Conservation (phyloP, 2,797 vertebrate species). For the Pteronotus mesoamericanus region DNA sequence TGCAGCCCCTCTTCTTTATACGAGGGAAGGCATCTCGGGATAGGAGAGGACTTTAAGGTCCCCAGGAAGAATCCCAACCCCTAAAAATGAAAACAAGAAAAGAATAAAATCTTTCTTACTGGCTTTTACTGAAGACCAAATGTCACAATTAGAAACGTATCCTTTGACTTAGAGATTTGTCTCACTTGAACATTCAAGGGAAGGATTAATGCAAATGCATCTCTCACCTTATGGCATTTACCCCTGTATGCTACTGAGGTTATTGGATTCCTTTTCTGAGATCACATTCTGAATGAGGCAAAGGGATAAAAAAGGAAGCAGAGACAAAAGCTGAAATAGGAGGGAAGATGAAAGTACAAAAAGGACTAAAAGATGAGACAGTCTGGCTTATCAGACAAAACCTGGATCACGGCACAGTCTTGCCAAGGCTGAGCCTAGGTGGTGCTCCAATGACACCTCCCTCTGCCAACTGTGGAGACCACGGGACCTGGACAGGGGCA, state of each 20-base stretch:
- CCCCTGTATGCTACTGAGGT: neutral
- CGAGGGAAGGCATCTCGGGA: neutral
- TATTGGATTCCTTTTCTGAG: neutral
- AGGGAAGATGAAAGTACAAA: neutral
- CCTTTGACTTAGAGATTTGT: neutral
- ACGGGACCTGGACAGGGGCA: neutral
- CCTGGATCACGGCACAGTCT: neutral
- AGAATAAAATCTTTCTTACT: neutral
- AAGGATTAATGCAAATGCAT: neutral
- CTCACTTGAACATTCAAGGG: slow-evolving; percentile 28
- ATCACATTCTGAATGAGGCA: neutral
- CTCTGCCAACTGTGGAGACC: neutral
- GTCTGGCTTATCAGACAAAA: neutral
- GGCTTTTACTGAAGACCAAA: neutral
- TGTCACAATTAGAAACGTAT: neutral
- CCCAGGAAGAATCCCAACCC: neutral
- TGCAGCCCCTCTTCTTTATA: neutral
- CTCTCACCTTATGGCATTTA: neutral
- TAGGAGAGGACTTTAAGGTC: neutral
- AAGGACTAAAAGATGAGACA: neutral
- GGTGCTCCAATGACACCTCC: neutral
- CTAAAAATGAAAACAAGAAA: neutral
- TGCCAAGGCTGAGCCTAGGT: neutral
- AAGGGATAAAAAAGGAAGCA: neutral
- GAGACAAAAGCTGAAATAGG: neutral